Conservation (phyloP, 2,888 invertebrate genomes). For the Spicauda simplicius region DNA sequence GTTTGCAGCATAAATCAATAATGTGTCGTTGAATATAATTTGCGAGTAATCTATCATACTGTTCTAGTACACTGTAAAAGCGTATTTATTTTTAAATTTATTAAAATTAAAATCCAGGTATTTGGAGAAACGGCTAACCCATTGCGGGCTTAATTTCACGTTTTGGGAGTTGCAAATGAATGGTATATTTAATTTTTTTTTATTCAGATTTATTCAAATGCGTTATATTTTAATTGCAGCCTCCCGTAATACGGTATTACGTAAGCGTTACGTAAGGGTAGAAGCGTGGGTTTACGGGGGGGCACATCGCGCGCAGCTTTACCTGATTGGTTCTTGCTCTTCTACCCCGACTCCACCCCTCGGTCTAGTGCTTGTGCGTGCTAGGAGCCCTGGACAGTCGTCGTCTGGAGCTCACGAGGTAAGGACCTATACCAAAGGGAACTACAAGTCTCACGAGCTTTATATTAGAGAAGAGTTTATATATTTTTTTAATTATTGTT, state of each 20-base stretch:
- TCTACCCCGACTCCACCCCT: conserved; percentile 7
- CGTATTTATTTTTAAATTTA: too few relatives aligned
- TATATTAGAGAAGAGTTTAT: neutral
- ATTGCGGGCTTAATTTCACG: too few relatives aligned
- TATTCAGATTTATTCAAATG: too few relatives aligned
- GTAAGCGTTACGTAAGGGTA: conserved; percentile 9
- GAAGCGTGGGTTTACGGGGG: neutral
- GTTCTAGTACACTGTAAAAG: too few relatives aligned
- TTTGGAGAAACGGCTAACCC: too few relatives aligned
- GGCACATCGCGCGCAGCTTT: conserved; percentile 6
- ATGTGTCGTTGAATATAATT: too few relatives aligned
- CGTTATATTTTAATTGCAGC: too few relatives aligned
- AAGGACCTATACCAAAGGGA: neutral
- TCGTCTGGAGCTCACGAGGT: conserved; percentile 5
- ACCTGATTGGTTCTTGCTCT: conserved; percentile 9
- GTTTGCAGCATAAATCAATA: too few relatives aligned
- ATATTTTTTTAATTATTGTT: neutral
- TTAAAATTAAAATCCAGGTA: too few relatives aligned
- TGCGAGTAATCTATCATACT: too few relatives aligned
- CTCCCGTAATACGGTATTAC: neutral
- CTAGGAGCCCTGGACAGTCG: conserved; percentile 7
- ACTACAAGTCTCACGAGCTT: conserved; percentile 15
- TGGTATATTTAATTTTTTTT: neutral
- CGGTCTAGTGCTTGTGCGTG: neutral
- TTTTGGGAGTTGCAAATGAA: neutral